These are phyloP conservation scores for Epizoanthus rinbou DNA, from an alignment of 92 coral and sea anemone genomes.

Conservation along the genomic window DNA sequence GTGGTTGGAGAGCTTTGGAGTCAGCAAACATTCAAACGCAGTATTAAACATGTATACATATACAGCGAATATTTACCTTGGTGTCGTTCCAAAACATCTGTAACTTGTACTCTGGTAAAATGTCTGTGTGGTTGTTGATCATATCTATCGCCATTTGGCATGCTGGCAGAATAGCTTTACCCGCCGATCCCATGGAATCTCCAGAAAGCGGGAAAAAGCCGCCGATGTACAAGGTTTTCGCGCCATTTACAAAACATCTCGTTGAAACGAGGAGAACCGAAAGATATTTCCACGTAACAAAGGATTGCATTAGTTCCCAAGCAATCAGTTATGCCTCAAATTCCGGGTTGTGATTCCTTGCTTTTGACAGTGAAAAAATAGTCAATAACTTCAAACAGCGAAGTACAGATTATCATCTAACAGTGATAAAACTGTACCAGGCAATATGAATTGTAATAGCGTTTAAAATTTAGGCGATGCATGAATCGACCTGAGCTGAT, in stretches of 20 bases:
- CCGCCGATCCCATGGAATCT: slow-evolving; percentile 39
- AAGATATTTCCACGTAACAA: not conserved
- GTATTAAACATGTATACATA: not conserved
- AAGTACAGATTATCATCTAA: not conserved
- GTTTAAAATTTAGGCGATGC: no score
- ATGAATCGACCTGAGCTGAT: no score
- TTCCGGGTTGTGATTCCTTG: not conserved
- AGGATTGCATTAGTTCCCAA: not conserved
- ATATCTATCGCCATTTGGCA: slow-evolving; percentile 67
- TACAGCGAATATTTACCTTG: slow-evolving; percentile 56
- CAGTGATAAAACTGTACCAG: not conserved
- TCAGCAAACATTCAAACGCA: not conserved
- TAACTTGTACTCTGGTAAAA: slow-evolving; percentile 64
- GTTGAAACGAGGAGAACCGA: not conserved
- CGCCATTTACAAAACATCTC: not conserved
- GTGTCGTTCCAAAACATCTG: slow-evolving; percentile 66
- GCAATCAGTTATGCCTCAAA: not conserved
- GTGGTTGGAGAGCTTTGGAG: not conserved
- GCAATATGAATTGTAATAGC: not conserved
- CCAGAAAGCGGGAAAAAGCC: slow-evolving; percentile 73
- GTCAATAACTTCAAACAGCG: not conserved
- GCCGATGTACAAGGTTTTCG: slow-evolving; percentile 50
- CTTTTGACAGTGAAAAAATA: not conserved
- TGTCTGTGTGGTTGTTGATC: slow-evolving; percentile 63
- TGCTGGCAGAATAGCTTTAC: slow-evolving; percentile 45